Conservation (phyloP, 2,888 invertebrate species). For the Ectemnius continuus region DNA sequence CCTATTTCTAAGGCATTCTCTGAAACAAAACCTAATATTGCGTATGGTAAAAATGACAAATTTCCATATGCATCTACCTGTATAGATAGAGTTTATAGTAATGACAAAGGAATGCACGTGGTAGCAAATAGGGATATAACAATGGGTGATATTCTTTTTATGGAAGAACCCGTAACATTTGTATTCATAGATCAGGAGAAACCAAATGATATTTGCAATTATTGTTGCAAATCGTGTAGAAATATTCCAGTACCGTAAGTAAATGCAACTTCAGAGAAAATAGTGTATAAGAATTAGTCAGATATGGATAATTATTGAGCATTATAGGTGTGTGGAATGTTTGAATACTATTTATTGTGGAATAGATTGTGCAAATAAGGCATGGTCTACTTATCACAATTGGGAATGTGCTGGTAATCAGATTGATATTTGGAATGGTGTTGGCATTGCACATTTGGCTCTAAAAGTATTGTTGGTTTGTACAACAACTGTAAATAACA, state of each 20-base stretch:
- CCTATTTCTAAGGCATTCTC: conserved; percentile 53
- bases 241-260: conserved; percentile 83
- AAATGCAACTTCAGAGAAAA: conserved; percentile 7
- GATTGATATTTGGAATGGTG: conserved; percentile 82
- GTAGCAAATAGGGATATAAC: conserved; percentile 81
- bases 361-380: conserved; percentile 81
- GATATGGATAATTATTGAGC: background rate
- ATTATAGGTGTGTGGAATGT: conserved; percentile 83
- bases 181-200: conserved; percentile 82
- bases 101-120: conserved; percentile 84
- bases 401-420: conserved; percentile 86
- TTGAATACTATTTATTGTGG: conserved; percentile 85
- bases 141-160: conserved; percentile 86
- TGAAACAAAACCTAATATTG: conserved; percentile 76
- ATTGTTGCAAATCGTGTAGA: conserved; percentile 82
- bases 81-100: conserved; percentile 80
- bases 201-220: conserved; percentile 83
- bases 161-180: conserved; percentile 90
- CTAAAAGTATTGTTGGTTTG: conserved; percentile 83
- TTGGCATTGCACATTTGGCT: conserved; percentile 90
- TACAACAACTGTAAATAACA: conserved; percentile 72
- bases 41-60: conserved; percentile 78
- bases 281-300: background rate
- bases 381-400: conserved; percentile 82
- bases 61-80: conserved; percentile 81